These are phyloP conservation scores for Spongia lamella DNA, from an alignment of 37 sponge, comb jelly and placozoan genomes.

Conservation along the genomic window DNA sequence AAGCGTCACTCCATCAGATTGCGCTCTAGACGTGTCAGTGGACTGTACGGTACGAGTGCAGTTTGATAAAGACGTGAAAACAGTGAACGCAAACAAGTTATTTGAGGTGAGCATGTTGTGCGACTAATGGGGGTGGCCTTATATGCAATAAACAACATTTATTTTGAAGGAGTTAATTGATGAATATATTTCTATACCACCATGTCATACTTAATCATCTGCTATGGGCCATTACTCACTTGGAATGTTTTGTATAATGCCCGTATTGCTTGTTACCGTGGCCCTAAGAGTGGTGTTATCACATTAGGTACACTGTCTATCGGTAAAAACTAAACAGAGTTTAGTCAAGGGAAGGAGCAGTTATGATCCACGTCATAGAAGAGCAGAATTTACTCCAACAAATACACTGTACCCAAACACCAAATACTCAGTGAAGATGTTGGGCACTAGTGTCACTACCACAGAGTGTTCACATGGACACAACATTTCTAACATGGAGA, in stretches of 20 bases:
- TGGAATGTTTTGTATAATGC: too few species aligned
- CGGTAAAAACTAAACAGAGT: constrained; percentile 42
- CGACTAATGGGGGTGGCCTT: too few species aligned
- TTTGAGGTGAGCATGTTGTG: constrained; percentile 65
- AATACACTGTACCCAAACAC: constrained; percentile 66
- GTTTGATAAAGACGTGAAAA: constrained; percentile 56
- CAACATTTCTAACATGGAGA: constrained; percentile 48
- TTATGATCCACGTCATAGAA: constrained; percentile 44
- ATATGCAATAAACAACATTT: too few species aligned
- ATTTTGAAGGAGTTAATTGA: too few species aligned
- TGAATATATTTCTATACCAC: too few species aligned
- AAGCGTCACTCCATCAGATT: not conserved
- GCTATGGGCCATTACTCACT: too few species aligned
- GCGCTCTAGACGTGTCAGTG: constrained; percentile 16
- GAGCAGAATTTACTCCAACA: constrained; percentile 61
- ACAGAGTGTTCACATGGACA: constrained; percentile 39
- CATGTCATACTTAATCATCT: too few species aligned
- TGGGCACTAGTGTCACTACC: constrained; percentile 57
- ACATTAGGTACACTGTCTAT: constrained; percentile 47
- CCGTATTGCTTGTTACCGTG: too few species aligned
- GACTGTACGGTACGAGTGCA: constrained; percentile 24
- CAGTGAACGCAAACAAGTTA: constrained; percentile 57
- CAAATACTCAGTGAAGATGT: constrained; percentile 45
- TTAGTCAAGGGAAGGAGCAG: constrained; percentile 53
- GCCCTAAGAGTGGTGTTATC: too few species aligned